Evolutionary conservation across 1,140 invertebrate species (phyloP).

Genomic region (Littorina saxatilis): DNA sequence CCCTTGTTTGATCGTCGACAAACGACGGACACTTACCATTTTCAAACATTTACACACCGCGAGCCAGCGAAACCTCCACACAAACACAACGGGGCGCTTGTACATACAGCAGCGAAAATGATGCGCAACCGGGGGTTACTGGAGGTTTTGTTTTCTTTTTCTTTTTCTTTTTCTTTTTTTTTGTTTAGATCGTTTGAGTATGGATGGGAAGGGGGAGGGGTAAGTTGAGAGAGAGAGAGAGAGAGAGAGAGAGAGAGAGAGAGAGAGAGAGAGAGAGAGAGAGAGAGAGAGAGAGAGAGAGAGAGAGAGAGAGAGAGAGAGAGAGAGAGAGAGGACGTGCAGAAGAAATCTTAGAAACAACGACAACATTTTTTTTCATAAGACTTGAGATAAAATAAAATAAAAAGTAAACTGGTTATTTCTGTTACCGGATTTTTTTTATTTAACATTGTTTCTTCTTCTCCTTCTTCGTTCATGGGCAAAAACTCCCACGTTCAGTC

Average conservation of each 20-base stretch:
- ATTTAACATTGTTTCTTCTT: no score
- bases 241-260: constrained; percentile 17
- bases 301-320: no score
- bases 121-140: neutral
- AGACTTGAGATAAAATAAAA: no score
- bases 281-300: constrained; percentile 17
- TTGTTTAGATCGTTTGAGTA: neutral
- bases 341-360: no score
- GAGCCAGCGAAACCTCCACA: neutral
- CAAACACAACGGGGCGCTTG: neutral
- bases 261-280: constrained; percentile 17
- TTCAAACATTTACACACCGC: constrained; percentile 10
- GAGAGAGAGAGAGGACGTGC: no score
- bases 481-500: no score
- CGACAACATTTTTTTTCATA: no score
- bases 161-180: neutral
- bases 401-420: no score
- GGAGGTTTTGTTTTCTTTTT: neutral
- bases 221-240: no score
- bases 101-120: no score
- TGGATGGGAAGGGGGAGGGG: neutral
- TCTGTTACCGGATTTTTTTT: no score
- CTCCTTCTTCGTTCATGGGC: no score
- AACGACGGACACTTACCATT: constrained; percentile 11
- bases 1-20: neutral